Evolutionary conservation across 1,140 invertebrate genomes (phyloP).

Genomic region (Oryzaephilus surinamensis): DNA sequence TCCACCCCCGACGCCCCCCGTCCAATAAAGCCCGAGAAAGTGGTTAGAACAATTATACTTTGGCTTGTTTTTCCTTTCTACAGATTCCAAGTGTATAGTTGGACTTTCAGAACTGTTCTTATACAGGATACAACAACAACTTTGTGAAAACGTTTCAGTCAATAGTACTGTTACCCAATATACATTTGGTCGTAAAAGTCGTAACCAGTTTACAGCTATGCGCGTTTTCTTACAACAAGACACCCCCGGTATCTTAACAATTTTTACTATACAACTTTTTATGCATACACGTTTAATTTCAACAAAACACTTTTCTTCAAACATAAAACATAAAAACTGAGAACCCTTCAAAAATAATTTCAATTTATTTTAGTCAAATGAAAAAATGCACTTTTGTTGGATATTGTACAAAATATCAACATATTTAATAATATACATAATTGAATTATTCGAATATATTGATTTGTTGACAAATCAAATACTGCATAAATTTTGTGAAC

Average conservation of each 20-base stretch:
- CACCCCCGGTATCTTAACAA: too few species aligned
- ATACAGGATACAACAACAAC: too few species aligned
- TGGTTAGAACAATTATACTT: conserved; percentile 18
- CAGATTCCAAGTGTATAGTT: conserved; percentile 14
- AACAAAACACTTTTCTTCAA: not conserved
- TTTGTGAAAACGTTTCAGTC: conserved; percentile 11
- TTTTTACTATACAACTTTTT: conserved; percentile 10
- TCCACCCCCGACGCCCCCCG: conserved; percentile 7
- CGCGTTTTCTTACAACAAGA: conserved; percentile 5
- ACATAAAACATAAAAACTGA: too few species aligned
- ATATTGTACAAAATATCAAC: too few species aligned
- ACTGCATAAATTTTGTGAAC: too few species aligned
- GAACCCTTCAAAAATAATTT: too few species aligned
- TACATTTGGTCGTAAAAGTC: conserved; percentile 11
- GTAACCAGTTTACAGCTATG: conserved; percentile 10
- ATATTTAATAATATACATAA: too few species aligned
- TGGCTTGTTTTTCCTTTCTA: conserved; percentile 13
- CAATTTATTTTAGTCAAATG: too few species aligned
- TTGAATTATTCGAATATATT: too few species aligned
- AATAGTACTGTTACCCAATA: conserved; percentile 12
- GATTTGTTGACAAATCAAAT: too few species aligned
- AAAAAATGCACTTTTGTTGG: too few species aligned
- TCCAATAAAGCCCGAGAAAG: conserved; percentile 10
- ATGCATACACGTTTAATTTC: conserved; percentile 8
- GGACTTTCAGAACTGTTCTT: conserved; percentile 10